phyloP scores from a whole-genome alignment of 2,797 vertebrate species.

The Toxotes lorentzi region DNA sequence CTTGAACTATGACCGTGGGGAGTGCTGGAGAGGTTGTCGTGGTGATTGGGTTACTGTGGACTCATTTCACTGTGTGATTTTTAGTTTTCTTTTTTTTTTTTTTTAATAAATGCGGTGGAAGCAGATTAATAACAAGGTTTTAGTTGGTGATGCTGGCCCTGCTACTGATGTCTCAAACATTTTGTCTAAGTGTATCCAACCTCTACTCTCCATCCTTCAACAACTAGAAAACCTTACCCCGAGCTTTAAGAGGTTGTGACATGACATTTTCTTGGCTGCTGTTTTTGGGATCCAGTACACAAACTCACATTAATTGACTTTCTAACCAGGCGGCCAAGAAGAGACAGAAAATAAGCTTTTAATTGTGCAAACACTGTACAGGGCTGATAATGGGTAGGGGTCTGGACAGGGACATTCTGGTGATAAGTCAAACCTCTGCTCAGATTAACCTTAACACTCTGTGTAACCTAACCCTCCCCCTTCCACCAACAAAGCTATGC shows the following conservation, averaged over 20 bases:
- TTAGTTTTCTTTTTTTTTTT: slow-evolving; percentile 37
- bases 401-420: slow-evolving; percentile 9
- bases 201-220: slow-evolving; percentile 18
- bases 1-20: slow-evolving; percentile 38
- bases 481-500: slow-evolving; percentile 29
- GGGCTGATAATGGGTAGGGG: slow-evolving; percentile 42
- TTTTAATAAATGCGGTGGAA: slow-evolving; percentile 53
- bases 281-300: slow-evolving; percentile 15
- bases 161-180: slow-evolving; percentile 37
- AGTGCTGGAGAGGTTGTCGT: slow-evolving; percentile 32
- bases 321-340: slow-evolving; percentile 34
- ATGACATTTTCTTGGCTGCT: slow-evolving; percentile 48
- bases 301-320: slow-evolving; percentile 35
- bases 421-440: slow-evolving; percentile 27
- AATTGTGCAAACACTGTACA: slow-evolving; percentile 55
- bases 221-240: slow-evolving; percentile 7
- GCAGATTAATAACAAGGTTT: slow-evolving; percentile 49
- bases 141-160: slow-evolving; percentile 29
- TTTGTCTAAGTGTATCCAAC: slow-evolving; percentile 18
- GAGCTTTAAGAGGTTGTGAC: neutral
- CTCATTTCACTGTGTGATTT: slow-evolving; percentile 37
- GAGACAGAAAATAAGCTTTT: slow-evolving; percentile 59
- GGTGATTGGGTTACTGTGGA: slow-evolving; percentile 48
- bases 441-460: slow-evolving; percentile 43
- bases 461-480: neutral